phyloP scores from a whole-genome alignment of 2,113 vertebrate species.

The Nestor notabilis region DNA sequence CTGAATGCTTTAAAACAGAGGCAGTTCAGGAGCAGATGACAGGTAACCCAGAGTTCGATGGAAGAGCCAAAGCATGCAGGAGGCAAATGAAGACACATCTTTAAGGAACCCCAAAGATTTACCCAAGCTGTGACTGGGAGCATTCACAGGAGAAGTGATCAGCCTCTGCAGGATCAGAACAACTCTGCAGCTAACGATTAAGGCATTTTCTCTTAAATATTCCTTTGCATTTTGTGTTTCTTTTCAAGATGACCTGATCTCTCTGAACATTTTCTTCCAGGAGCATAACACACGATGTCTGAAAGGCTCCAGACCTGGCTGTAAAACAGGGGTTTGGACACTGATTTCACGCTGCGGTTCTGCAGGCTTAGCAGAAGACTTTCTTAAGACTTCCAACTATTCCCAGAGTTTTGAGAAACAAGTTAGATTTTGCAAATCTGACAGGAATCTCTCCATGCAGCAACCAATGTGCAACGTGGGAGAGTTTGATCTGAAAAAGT shows the following conservation, averaged over 20 bases:
- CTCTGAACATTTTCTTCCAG: background rate
- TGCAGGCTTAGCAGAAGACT: background rate
- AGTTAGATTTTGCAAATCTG: background rate
- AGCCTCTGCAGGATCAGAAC: background rate
- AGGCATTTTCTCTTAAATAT: slow-evolving; percentile 16
- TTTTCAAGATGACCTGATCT: background rate
- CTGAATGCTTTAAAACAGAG: slow-evolving; percentile 3
- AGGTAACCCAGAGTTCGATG: background rate
- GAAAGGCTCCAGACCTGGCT: background rate
- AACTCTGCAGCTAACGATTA: background rate
- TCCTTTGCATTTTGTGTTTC: background rate
- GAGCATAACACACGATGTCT: background rate
- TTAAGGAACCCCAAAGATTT: background rate
- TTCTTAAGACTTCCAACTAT: background rate
- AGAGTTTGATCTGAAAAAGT: background rate
- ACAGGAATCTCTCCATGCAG: slow-evolving; percentile 4
- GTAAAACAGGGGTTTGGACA: background rate
- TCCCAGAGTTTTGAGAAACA: slow-evolving; percentile 16
- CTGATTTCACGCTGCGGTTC: background rate
- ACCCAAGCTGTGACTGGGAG: background rate
- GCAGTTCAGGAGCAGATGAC: background rate
- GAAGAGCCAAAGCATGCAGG: background rate
- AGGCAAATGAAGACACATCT: background rate
- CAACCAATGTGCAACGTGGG: background rate
- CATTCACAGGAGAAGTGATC: background rate